Percentiles rank a stretch among this genome's conserved stretches.
Conservation (phyloP, 2,888 invertebrate species). For the Eristalis intricaria region DNA sequence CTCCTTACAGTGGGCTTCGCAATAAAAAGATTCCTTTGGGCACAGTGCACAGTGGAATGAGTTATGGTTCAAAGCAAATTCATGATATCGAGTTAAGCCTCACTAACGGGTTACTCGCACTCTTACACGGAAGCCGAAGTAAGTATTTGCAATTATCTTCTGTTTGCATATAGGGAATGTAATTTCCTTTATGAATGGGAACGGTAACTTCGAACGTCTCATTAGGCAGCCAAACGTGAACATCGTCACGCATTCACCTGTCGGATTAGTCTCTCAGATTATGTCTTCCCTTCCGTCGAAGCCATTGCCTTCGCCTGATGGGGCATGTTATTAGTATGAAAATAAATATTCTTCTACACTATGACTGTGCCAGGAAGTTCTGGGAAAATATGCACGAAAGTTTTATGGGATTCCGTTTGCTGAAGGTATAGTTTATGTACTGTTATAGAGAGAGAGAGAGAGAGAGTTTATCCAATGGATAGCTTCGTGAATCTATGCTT, state of each 20-base stretch:
- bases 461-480: not conserved
- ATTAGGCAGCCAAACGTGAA: not conserved
- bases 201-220: not conserved
- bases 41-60: not conserved
- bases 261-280: slow-evolving; percentile 4
- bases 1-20: not conserved
- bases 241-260: slow-evolving; percentile 1
- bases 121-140: not conserved
- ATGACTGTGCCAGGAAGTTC: not conserved
- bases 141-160: not conserved
- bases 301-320: not conserved
- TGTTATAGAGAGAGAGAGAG: not conserved
- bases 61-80: not conserved
- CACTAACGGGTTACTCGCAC: not conserved
- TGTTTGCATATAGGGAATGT: not conserved
- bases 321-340: not conserved
- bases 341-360: not conserved
- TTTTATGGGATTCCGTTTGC: not conserved
- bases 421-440: not conserved
- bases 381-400: not conserved
- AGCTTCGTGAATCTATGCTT: too few species aligned
- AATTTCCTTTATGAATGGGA: not conserved
- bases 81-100: not conserved
- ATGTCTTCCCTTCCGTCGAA: not conserved
- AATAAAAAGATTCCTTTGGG: not conserved